Conservation (phyloP, 2,797 vertebrate species). For the Gallirallus australis region DNA sequence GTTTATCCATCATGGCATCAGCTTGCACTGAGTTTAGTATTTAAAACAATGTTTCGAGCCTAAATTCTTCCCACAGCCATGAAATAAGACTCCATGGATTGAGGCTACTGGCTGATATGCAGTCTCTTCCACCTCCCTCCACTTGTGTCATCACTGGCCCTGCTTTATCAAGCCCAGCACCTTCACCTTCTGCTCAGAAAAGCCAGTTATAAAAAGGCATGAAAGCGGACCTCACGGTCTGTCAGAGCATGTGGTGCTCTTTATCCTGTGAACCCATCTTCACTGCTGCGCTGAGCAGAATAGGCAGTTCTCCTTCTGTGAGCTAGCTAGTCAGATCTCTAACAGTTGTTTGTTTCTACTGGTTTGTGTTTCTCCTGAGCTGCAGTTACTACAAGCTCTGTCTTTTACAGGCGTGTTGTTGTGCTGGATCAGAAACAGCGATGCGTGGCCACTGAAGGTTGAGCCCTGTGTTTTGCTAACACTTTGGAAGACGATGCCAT, state of each 20-base stretch:
- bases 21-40: neutral
- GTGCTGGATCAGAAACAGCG: neutral
- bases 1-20: neutral
- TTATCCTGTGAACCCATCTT: neutral
- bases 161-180: neutral
- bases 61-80: neutral
- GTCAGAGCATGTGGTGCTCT: neutral
- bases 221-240: neutral
- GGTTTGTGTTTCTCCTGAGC: neutral
- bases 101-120: neutral
- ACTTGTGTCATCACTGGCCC: neutral
- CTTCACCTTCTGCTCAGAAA: neutral
- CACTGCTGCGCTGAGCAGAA: constrained; percentile 41
- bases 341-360: neutral
- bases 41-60: neutral
- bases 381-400: constrained; percentile 30
- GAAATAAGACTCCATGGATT: neutral
- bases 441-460: constrained; percentile 22
- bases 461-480: constrained; percentile 14
- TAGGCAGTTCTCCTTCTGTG: constrained; percentile 53
- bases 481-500: constrained; percentile 58
- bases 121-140: neutral
- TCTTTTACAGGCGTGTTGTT: neutral
- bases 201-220: neutral
- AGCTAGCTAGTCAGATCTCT: neutral